Conservation (phyloP, 1,140 invertebrate genomes). For the Vollenhovia emeryi region DNA sequence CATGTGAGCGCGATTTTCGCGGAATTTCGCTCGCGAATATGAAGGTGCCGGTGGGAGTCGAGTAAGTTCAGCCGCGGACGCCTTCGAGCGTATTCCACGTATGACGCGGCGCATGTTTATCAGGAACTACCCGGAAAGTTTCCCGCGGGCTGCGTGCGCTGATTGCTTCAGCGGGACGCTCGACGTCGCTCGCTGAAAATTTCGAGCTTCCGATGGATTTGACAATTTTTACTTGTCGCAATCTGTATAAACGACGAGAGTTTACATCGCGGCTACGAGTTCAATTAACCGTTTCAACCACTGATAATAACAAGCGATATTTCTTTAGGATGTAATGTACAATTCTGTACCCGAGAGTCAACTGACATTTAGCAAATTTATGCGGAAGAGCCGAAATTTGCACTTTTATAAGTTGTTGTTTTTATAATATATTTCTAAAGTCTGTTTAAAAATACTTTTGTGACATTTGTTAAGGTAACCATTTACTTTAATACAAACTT, state of each 20-base stretch:
- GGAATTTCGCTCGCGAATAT: constrained; percentile 28
- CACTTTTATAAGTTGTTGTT: too few species aligned
- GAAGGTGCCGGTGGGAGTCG: constrained; percentile 4
- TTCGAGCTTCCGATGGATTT: neutral
- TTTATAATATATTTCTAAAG: too few species aligned
- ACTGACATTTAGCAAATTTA: too few species aligned
- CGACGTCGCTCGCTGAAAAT: constrained; percentile 5
- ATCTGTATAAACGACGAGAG: neutral
- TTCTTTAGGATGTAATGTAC: too few species aligned
- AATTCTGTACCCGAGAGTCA: too few species aligned
- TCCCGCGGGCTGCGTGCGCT: constrained; percentile 33
- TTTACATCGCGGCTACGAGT: neutral
- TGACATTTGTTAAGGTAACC: too few species aligned
- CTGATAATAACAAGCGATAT: neutral
- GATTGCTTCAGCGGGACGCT: constrained; percentile 32
- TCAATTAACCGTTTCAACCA: neutral
- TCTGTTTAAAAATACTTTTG: too few species aligned
- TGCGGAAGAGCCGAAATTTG: too few species aligned
- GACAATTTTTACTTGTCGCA: neutral
- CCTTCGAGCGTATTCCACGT: constrained; percentile 36
- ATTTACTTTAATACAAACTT: too few species aligned
- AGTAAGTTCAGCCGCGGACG: neutral
- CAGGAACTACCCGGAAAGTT: constrained; percentile 38
- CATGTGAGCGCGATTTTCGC: neutral
- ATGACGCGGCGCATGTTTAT: constrained; percentile 43